Evolutionary conservation across 2,797 vertebrate species (phyloP).

Genomic region (Cyclura pinguis): DNA sequence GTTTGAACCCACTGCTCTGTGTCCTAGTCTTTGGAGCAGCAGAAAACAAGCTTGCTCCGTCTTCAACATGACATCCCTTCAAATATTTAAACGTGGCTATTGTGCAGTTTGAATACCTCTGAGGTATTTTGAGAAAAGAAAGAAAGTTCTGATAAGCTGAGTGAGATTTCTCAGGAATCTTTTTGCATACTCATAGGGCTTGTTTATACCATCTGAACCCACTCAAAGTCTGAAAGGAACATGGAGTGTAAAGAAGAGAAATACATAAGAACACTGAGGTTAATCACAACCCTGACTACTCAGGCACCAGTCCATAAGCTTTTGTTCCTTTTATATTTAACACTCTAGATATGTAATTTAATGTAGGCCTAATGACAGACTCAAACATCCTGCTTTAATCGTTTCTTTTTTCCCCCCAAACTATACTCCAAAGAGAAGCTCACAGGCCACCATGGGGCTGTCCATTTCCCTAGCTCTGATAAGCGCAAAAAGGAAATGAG

Average conservation of each 20-base stretch:
- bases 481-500: conserved; percentile 73
- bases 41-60: no score
- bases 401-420: conserved; percentile 70
- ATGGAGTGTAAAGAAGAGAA: conserved; percentile 63
- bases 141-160: neutral
- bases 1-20: no score
- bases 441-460: conserved; percentile 79
- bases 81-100: no score
- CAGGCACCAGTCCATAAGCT: conserved; percentile 79
- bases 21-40: no score
- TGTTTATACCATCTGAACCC: conserved; percentile 10
- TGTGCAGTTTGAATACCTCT: no score
- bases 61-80: no score
- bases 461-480: conserved; percentile 80
- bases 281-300: conserved; percentile 81
- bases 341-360: conserved; percentile 85
- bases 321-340: conserved; percentile 82
- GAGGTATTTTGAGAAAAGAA: neutral
- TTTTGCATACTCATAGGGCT: neutral
- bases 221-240: conserved; percentile 31
- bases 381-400: conserved; percentile 83
- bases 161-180: neutral
- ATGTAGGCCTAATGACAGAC: conserved; percentile 83
- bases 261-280: conserved; percentile 81
- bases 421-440: conserved; percentile 80